Evolutionary conservation across 2,797 vertebrate genomes (phyloP).

Genomic region (Menidia menidia): DNA sequence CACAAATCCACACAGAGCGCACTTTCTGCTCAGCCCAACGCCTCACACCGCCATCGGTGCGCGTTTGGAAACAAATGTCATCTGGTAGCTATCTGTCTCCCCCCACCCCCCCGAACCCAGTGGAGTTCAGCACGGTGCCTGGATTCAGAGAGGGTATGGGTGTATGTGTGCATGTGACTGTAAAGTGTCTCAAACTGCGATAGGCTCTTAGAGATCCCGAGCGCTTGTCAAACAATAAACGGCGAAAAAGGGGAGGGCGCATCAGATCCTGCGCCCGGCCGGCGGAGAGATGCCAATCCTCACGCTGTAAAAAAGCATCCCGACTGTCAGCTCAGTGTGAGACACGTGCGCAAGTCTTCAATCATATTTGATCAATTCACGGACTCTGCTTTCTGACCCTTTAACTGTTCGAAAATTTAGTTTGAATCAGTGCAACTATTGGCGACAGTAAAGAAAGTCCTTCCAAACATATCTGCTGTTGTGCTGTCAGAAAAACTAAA

Average conservation of each 20-base stretch:
- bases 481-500: neutral
- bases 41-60: conserved; percentile 74
- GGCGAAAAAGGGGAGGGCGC: conserved; percentile 46
- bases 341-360: conserved; percentile 13
- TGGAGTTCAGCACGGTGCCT: conserved; percentile 49
- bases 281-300: conserved; percentile 47
- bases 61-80: conserved; percentile 75
- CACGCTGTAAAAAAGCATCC: conserved; percentile 51
- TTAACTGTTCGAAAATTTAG: too few species aligned
- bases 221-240: conserved; percentile 52
- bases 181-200: conserved; percentile 42
- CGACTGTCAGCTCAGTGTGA: neutral
- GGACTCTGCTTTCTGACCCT: too few species aligned
- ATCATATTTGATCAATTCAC: neutral
- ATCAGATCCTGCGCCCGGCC: conserved; percentile 30
- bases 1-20: conserved; percentile 51
- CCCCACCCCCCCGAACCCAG: conserved; percentile 19
- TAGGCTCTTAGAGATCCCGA: conserved; percentile 36
- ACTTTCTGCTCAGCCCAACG: conserved; percentile 53
- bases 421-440: neutral
- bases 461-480: too few species aligned
- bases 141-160: conserved; percentile 5
- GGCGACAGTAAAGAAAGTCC: too few species aligned
- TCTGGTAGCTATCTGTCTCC: conserved; percentile 40
- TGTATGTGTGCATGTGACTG: conserved; percentile 11